Evolutionary conservation across 2,888 invertebrate genomes (phyloP), one percentile per base, ranked within the genome.

Genomic region (Ophion costatus): DNA sequence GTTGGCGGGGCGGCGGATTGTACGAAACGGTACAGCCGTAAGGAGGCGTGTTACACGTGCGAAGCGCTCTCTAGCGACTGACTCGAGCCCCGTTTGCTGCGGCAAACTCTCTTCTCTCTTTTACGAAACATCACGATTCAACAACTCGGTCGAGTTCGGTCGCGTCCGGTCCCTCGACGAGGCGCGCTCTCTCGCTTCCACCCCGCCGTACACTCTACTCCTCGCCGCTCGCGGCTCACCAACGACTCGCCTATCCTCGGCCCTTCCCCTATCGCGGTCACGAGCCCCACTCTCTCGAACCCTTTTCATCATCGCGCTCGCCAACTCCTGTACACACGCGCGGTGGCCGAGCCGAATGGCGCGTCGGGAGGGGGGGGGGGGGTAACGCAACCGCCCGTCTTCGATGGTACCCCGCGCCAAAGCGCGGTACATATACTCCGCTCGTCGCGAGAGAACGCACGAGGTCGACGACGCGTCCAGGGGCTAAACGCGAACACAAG

Each of bases 1-100:
- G 51, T 51, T 74, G 71, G 67, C 59, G 71, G 82, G 71, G 87
- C 80, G 87, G 81, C 81, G 86, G 76, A 82, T 78, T 56, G 87
- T 82, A 51, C 17, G 85, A 70, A 71, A 78, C 69, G 69, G 69
- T 61, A 70, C 38, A 89, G 88, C 89, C 92, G 91, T 89, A 86
- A 85, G 82, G 79, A 80, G 88, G 78, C 90, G 90, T 91, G 82
- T 69, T 67, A 64, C 84, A 87, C 92, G 87, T 89, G 88, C 73
- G 86, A 89, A 91, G 91, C 93, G 92, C 92, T 92, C 92, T 90
- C 91, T 91, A 83, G 91, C 92, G 92, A 92, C 91, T 92, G 92
- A 91, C 87, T 84, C 80, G 80, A 75, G 88, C 85, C 85, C 84
- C 82, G 81, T 81, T 80, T 76, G 78, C 64, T 87, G 88, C 91